Percentiles rank a stretch among this genome's conserved stretches.
These are phyloP conservation scores for Scelioninae gen. 1 DNA, from an alignment of 2,888 invertebrate genomes.

Conservation along the genomic window DNA sequence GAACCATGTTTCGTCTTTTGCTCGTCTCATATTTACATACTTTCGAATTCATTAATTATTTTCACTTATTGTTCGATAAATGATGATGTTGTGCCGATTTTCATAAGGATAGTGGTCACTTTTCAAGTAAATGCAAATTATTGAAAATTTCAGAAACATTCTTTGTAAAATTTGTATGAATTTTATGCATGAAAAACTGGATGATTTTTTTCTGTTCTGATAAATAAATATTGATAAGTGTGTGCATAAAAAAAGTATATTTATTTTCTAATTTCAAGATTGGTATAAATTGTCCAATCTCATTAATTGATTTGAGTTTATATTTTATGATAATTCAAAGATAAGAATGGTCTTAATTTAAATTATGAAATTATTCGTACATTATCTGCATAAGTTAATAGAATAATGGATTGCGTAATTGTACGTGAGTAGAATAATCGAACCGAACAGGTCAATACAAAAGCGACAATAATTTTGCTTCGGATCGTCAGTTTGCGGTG, in stretches of 20 bases:
- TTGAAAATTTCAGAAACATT: neutral
- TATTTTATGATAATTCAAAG: too few relatives aligned
- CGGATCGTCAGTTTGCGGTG: slow-evolving; percentile 11
- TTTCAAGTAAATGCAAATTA: slow-evolving; percentile 22
- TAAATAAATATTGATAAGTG: too few relatives aligned
- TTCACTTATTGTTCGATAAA: slow-evolving; percentile 46
- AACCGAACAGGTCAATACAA: slow-evolving; percentile 17
- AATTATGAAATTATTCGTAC: too few relatives aligned
- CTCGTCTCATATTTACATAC: slow-evolving; percentile 43
- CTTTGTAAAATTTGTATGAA: too few relatives aligned
- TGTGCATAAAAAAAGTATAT: too few relatives aligned
- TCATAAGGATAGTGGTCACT: slow-evolving; percentile 15
- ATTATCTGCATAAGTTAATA: too few relatives aligned
- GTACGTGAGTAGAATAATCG: slow-evolving; percentile 32
- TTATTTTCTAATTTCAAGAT: too few relatives aligned
- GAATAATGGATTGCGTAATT: slow-evolving; percentile 21
- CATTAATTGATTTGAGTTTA: too few relatives aligned
- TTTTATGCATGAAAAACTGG: neutral
- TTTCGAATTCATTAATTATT: slow-evolving; percentile 49
- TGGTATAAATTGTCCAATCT: too few relatives aligned
- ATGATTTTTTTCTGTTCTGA: too few relatives aligned
- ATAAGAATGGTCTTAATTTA: too few relatives aligned
- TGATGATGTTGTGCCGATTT: slow-evolving; percentile 13
- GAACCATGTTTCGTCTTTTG: slow-evolving; percentile 13
- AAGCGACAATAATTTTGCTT: slow-evolving; percentile 39